These are phyloP conservation scores for Aurelia coerulea DNA, from an alignment of 30 jellyfish, hydroid and myxozoan genomes.

Conservation along the genomic window DNA sequence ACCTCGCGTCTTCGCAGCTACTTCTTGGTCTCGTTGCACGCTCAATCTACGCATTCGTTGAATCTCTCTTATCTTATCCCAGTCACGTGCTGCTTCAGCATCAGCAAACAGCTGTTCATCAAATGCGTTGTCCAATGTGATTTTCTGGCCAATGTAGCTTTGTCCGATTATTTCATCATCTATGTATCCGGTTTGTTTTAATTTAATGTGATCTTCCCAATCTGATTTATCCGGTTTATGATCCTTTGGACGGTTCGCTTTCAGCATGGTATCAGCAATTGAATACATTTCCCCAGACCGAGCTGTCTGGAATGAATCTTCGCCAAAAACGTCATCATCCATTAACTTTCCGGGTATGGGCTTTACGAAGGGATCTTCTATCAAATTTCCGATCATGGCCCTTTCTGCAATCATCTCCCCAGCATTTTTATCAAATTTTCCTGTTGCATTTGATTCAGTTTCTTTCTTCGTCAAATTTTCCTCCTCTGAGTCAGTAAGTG, in stretches of 20 bases:
- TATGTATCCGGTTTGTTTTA: constrained; percentile 53
- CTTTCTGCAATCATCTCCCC: neutral
- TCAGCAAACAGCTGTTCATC: constrained; percentile 43
- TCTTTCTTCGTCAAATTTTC: neutral
- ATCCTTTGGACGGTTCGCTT: constrained; percentile 30
- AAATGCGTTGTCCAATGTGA: constrained; percentile 65
- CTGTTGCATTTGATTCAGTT: constrained; percentile 11
- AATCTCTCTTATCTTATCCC: constrained; percentile 59
- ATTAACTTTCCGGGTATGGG: too few relatives aligned
- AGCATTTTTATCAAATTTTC: neutral
- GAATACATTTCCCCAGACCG: neutral
- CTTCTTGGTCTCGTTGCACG: constrained; percentile 20
- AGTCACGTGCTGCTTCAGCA: constrained; percentile 48
- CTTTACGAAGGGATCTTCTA: neutral
- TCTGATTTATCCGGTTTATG: constrained; percentile 63
- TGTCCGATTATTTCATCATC: constrained; percentile 48
- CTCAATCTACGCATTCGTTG: constrained; percentile 56
- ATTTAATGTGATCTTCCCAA: constrained; percentile 40
- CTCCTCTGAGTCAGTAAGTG: neutral
- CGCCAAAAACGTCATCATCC: too few relatives aligned
- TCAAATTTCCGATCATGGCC: too few relatives aligned
- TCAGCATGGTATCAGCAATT: constrained; percentile 54
- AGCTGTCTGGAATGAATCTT: too few relatives aligned
- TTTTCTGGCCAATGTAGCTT: constrained; percentile 44
- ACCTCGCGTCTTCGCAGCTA: neutral